Evolutionary conservation across 2,113 vertebrate species (phyloP), one percentile per base, ranked within the genome.

Genomic region (Archocentrus centrarchus): DNA sequence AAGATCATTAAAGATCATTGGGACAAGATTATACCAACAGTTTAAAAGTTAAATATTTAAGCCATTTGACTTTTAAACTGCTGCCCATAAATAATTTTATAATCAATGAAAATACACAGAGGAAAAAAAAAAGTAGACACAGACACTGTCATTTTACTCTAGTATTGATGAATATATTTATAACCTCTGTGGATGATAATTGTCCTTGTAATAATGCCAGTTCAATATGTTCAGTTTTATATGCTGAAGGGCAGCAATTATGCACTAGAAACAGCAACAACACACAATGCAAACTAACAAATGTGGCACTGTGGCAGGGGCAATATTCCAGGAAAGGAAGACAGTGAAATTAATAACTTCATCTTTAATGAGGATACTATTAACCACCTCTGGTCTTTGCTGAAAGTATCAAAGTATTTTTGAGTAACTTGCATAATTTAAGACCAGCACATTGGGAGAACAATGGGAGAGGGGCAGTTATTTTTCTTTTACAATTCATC

Each of bases 21-120:
- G 32, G 2, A 76, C 32, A 14, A 70, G 15, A 53, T 53, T 70
- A 53, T 32, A 70, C 50, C 6, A 53, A 53, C 44, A 53, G 53
- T 39, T 32, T 76, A 37, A 39, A n/a, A 76, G 22, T 73, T 10
- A 53, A 73, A 73, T 73, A 53, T 37, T 63, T 41, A 75, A 64
- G 20, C 6, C 53, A 35, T 44, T 75, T 1, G 11, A 39, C 35
- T 63, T 63, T 35, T 70, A 59, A 82, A 78, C 30, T 70, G 17
- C 57, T 1, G 7, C 32, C 35, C 50, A 27, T 3, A n/a, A 47
- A 77, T 60, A 47, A 20, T 47, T 60, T 47, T 41, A 60, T 30
- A 47, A 15, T 78, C 24, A 59, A 41, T 41, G 75, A n/a, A 32
- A 68, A 50, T 1, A 27, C 24, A 70, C 66, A n/a, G 15, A 79